phyloP scores from a whole-genome alignment of 2,113 vertebrate genomes.

The Ptilorrhoa leucosticta region DNA sequence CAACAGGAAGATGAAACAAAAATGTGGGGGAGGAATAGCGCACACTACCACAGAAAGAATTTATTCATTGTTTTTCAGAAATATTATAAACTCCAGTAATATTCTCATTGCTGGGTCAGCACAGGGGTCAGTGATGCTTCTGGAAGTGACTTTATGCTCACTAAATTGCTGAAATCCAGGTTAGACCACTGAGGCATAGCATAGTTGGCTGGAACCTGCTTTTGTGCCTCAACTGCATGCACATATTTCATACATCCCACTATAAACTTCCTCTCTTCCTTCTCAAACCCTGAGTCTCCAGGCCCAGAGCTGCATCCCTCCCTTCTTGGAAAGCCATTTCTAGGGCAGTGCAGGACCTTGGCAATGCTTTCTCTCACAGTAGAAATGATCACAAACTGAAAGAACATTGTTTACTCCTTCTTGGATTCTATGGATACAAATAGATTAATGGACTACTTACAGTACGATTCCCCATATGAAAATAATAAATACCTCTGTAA shows the following conservation, averaged over 20 bases:
- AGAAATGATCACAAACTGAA: not conserved
- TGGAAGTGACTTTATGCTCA: not conserved
- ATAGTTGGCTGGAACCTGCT: not conserved
- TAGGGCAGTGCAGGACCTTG: not conserved
- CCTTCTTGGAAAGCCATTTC: not conserved
- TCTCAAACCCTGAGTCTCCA: not conserved
- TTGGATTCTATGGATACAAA: not conserved
- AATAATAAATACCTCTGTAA: constrained; percentile 6
- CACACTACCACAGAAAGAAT: not conserved
- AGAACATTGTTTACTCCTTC: not conserved
- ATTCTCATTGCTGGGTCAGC: not conserved
- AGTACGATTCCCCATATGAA: not conserved
- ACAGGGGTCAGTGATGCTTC: not conserved
- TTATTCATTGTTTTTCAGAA: not conserved
- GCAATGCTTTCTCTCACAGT: not conserved
- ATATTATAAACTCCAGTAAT: not conserved
- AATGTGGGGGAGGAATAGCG: not conserved
- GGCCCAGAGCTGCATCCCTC: not conserved
- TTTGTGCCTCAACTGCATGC: not conserved
- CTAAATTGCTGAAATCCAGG: not conserved
- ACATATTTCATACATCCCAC: too few species aligned
- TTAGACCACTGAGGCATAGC: not conserved
- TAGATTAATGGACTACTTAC: not conserved
- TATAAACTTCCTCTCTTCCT: not conserved
- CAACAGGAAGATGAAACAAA: not conserved